Conservation (phyloP, 2,888 invertebrate genomes). For the Deroplatys truncata region DNA sequence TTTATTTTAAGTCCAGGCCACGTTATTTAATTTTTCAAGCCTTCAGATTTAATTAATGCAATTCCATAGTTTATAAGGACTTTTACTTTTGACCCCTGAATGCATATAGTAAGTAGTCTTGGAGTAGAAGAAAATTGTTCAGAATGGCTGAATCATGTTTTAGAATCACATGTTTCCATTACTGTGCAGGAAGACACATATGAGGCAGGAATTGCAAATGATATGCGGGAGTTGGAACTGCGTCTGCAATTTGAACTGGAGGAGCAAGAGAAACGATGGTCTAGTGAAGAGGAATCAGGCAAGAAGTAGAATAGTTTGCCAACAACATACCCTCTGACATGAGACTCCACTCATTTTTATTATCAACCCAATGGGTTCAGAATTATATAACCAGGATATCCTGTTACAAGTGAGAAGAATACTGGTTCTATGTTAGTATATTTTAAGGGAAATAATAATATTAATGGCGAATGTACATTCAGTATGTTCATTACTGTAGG, state of each 20-base stretch:
- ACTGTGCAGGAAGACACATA: slow-evolving; percentile 53
- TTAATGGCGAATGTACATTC: not conserved
- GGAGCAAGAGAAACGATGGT: slow-evolving; percentile 59
- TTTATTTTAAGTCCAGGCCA: no score
- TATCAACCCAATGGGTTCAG: slow-evolving; percentile 45
- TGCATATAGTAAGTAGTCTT: no score
- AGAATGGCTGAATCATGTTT: no score
- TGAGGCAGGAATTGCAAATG: slow-evolving; percentile 62
- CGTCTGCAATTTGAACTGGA: slow-evolving; percentile 64
- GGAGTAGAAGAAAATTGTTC: no score
- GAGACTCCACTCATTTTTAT: slow-evolving; percentile 22
- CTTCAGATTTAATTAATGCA: no score
- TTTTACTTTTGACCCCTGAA: no score
- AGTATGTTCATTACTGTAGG: not conserved
- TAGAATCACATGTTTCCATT: not conserved
- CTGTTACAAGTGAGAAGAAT: slow-evolving; percentile 29
- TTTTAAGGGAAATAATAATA: not conserved
- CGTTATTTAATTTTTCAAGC: no score
- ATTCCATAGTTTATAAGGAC: no score
- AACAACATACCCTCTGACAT: not conserved
- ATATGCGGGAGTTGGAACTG: slow-evolving; percentile 60
- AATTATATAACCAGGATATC: slow-evolving; percentile 34
- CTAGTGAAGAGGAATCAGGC: slow-evolving; percentile 52
- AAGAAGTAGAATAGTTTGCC: slow-evolving; percentile 37
- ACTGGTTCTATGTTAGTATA: slow-evolving; percentile 9